Percentiles rank a stretch among this genome's conserved stretches.
These are phyloP conservation scores for Pluvianellus socialis DNA, from an alignment of 2,113 vertebrate genomes.

Conservation along the genomic window DNA sequence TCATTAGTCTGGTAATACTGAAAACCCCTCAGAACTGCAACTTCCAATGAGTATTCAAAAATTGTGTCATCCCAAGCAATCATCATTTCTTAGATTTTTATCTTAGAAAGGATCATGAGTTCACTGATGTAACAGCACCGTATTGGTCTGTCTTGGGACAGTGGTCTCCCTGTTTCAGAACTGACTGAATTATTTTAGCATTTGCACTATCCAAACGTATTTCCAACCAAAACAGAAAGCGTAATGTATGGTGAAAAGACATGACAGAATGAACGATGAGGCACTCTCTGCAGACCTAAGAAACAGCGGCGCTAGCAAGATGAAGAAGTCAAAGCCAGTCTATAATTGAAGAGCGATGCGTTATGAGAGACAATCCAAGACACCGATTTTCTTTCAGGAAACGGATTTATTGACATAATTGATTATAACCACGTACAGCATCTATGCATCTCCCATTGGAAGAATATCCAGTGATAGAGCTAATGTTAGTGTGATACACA, in stretches of 20 bases:
- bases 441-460: conserved; percentile 74
- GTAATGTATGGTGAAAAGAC: not conserved
- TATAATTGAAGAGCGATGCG: not conserved
- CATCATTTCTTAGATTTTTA: not conserved
- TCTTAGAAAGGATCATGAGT: not conserved
- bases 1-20: not conserved
- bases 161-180: not conserved
- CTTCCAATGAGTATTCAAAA: not conserved
- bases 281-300: not conserved
- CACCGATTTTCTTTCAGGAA: conserved; percentile 44
- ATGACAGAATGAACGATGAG: not conserved
- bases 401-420: conserved; percentile 73
- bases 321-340: not conserved
- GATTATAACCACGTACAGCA: conserved; percentile 70
- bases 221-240: not conserved
- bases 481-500: conserved; percentile 65
- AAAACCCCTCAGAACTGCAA: not conserved
- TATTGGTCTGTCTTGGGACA: not conserved
- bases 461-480: conserved; percentile 70
- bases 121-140: not conserved
- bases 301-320: not conserved
- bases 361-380: not conserved
- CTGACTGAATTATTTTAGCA: not conserved
- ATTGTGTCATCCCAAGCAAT: not conserved
- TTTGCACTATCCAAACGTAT: not conserved